Conservation (phyloP, 2,888 invertebrate genomes). For the Bellardia pandia region DNA sequence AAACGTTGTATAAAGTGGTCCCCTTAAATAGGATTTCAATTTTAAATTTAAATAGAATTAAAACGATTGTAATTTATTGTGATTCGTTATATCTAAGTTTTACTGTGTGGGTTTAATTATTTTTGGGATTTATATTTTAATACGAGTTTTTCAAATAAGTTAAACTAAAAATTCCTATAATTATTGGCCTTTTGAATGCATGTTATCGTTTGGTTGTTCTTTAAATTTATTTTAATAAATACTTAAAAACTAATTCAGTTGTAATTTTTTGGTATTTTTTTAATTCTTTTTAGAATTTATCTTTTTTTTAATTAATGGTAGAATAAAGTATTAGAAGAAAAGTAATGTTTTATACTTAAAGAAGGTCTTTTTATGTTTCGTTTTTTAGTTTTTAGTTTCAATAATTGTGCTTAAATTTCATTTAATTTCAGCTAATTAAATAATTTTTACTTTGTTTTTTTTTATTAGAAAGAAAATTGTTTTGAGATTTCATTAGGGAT, state of each 20-base stretch:
- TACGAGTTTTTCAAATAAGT: slow-evolving; percentile 11
- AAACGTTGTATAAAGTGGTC: slow-evolving; percentile 45
- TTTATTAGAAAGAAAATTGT: not conserved
- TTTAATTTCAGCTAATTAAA: slow-evolving; percentile 27
- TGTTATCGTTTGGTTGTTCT: slow-evolving; percentile 30
- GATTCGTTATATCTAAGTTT: slow-evolving; percentile 39
- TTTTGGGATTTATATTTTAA: slow-evolving; percentile 21
- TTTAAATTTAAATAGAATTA: slow-evolving; percentile 21
- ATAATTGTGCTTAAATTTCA: slow-evolving; percentile 55
- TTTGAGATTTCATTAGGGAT: not conserved
- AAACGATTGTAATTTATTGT: slow-evolving; percentile 4
- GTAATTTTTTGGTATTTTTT: slow-evolving; percentile 67
- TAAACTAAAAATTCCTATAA: slow-evolving; percentile 56
- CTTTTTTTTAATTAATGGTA: slow-evolving; percentile 28
- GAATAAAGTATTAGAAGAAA: slow-evolving; percentile 52
- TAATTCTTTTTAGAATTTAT: slow-evolving; percentile 47
- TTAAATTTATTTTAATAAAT: slow-evolving; percentile 39
- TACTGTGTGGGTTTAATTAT: slow-evolving; percentile 19
- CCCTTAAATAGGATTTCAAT: slow-evolving; percentile 53
- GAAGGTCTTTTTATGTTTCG: slow-evolving; percentile 29
- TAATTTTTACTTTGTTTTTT: slow-evolving; percentile 16
- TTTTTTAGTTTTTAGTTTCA: slow-evolving; percentile 20
- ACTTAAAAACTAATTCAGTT: slow-evolving; percentile 70
- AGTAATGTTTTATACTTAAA: slow-evolving; percentile 12
- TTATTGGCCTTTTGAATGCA: slow-evolving; percentile 69